Evolutionary conservation across 1,140 invertebrate genomes (phyloP), one percentile per base, ranked within the genome.

Genomic region (Cyclina sinensis): DNA sequence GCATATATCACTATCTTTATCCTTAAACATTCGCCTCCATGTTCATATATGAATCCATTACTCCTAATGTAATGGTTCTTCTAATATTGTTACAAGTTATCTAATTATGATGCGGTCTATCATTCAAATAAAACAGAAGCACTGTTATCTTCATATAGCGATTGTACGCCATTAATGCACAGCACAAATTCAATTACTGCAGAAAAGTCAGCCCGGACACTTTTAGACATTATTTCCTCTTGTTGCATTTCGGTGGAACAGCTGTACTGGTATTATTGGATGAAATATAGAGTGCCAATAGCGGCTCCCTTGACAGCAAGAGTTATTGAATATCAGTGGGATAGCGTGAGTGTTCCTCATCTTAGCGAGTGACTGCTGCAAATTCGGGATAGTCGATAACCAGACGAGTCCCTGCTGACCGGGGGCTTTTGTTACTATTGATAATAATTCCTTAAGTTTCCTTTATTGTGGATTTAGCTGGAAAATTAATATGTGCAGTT

Each of bases 221-320:
- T n/a, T 70, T 37, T 35, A 35, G 65, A n/a, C 65, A 70, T 35
- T 35, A 70, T 70, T 70, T 70, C 32, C 32, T 70, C 65, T 70
- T 70, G 65, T 70, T 70, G 65, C 65, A 37, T 70, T 70, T 39
- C n/a, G 35, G 65, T 70, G 65, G 18, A 37, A 35, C 65, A 35
- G 65, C 65, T 70, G 65, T 70, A n/a, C 65, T 70, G 30, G 65
- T 70, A 70, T 70, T 70, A 70, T 70, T 70, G 65, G 35, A 70
- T 70, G 65, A 70, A 70, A 70, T 70, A 70, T 70, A 70, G 65
- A 70, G 65, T 39, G 65, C 32, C 32, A 37, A 70, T 70, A 11
- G 35, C 32, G 7, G 65, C 14, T 27, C 65, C 65, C 65, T 21
- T 70, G 65, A 70, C 65, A 70, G 65, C n/a, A 37, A 70, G 35